These are phyloP conservation scores for Pyrgus malvae DNA, from an alignment of 2,888 invertebrate species.

Conservation along the genomic window DNA sequence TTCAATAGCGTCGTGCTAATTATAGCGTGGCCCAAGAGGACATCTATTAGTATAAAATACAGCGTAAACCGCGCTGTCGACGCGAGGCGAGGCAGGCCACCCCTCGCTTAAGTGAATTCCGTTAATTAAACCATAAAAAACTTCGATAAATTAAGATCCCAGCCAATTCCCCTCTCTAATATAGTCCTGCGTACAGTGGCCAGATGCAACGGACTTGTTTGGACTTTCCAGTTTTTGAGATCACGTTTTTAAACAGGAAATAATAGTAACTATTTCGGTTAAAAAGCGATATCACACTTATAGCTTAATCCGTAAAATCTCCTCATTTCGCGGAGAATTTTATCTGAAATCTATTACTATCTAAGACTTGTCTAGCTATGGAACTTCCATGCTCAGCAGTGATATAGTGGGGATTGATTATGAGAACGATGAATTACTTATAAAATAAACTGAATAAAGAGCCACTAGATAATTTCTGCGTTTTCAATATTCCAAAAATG, in stretches of 20 bases:
- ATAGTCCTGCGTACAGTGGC: constrained; percentile 45
- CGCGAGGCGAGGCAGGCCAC: constrained; percentile 46
- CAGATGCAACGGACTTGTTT: constrained; percentile 6
- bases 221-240: constrained; percentile 10
- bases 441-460: too few species aligned
- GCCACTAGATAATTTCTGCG: too few species aligned
- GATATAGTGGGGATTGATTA: too few species aligned
- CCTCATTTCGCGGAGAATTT: too few species aligned
- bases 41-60: constrained; percentile 76
- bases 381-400: too few species aligned
- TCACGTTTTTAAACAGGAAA: not conserved
- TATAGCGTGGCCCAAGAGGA: constrained; percentile 58
- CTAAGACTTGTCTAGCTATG: too few species aligned
- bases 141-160: constrained; percentile 82
- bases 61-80: constrained; percentile 57
- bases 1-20: constrained; percentile 75
- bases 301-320: too few species aligned
- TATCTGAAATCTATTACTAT: too few species aligned
- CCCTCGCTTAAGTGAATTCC: constrained; percentile 78
- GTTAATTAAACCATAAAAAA: constrained; percentile 84
- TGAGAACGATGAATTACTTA: too few species aligned
- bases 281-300: not conserved
- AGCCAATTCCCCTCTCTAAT: constrained; percentile 79
- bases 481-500: too few species aligned
- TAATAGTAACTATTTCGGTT: not conserved